Percentiles rank a stretch among this genome's conserved stretches.
Evolutionary conservation across 2,888 invertebrate genomes (phyloP).

Genomic region (Camptogramma bilineatum): DNA sequence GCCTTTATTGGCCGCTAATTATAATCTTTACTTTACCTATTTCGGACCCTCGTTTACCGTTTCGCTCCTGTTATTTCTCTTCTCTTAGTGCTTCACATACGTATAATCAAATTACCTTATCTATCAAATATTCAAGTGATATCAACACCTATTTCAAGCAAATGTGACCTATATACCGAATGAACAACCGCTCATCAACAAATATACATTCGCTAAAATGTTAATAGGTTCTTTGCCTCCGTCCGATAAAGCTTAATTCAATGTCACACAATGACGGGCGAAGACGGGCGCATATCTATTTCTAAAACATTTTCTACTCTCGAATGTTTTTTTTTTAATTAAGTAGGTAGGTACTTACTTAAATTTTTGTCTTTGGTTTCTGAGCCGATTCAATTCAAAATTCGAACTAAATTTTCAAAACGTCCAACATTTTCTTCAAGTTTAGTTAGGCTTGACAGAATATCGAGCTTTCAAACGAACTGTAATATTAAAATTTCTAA

Average conservation of each 20-base stretch:
- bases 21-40: too few species aligned
- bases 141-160: conserved; percentile 18
- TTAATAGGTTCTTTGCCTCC: conserved; percentile 79
- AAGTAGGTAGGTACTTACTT: too few species aligned
- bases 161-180: conserved; percentile 35
- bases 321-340: too few species aligned
- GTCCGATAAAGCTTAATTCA: conserved; percentile 65
- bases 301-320: conserved; percentile 32
- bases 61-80: background rate
- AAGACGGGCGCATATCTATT: conserved; percentile 46
- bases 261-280: conserved; percentile 59
- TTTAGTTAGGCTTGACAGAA: too few species aligned
- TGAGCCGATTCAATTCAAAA: background rate
- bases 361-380: background rate
- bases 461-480: too few species aligned
- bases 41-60: too few species aligned
- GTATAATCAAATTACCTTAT: background rate
- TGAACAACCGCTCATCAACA: conserved; percentile 33
- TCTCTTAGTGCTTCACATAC: too few species aligned
- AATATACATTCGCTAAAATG: conserved; percentile 56
- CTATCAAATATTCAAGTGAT: conserved; percentile 3
- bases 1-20: too few species aligned
- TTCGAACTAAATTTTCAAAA: background rate
- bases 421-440: too few species aligned
- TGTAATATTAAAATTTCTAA: too few species aligned